Conservation (phyloP, 1,140 invertebrate species). For the Cepaea nemoralis region DNA sequence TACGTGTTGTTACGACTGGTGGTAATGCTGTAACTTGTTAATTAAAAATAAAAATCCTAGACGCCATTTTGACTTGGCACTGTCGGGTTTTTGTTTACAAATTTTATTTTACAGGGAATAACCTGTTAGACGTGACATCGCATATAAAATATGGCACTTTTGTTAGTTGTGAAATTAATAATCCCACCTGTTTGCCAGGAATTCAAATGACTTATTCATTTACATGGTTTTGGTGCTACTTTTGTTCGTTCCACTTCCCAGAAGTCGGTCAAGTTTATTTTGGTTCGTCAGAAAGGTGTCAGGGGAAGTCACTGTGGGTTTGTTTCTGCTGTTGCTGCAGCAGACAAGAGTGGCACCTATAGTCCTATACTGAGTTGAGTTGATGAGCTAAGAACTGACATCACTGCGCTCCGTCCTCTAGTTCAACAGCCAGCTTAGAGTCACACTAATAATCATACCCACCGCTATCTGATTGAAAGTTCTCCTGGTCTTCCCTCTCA, state of each 20-base stretch:
- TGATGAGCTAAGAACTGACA: no score
- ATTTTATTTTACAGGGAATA: neutral
- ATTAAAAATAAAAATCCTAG: neutral
- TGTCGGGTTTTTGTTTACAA: slow-evolving; percentile 30
- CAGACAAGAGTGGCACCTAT: no score
- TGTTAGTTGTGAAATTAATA: neutral
- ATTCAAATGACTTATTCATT: neutral
- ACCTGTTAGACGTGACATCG: no score
- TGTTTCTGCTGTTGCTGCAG: no score
- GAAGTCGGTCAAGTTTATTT: slow-evolving; percentile 26
- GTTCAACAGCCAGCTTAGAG: no score
- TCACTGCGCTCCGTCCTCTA: no score
- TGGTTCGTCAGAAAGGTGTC: slow-evolving; percentile 6
- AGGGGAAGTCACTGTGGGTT: neutral
- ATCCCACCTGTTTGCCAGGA: neutral
- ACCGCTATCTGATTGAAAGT: no score
- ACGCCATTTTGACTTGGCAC: neutral
- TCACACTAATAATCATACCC: no score
- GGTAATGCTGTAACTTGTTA: no score
- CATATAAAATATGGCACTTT: no score
- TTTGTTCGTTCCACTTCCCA: neutral
- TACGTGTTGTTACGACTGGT: neutral
- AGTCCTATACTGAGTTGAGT: no score
- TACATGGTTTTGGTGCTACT: neutral
- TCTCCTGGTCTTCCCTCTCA: no score